Base-by-base conservation (phyloP, 2,888 invertebrate species). In the Sylvicola cinctus region DNA sequence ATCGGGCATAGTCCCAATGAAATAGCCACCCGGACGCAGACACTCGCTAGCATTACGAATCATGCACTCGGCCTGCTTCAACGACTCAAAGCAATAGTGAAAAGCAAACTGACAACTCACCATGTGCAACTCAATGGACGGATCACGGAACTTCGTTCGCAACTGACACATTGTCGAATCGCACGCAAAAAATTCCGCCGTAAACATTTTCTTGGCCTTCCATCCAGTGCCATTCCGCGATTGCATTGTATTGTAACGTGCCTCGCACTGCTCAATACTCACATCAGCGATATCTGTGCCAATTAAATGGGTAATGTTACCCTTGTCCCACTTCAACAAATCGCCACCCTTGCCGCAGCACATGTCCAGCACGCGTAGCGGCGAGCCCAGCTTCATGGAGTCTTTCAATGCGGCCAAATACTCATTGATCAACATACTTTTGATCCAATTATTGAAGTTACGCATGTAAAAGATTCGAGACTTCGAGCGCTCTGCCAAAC, bases 311-410 rank as follows among this genome's bases (percentile, higher is more conserved):
- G 71, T 67, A 33, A 91, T 80, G 39, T 69, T 61, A 2, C 70
- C 78, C 51, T 83, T 87, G 39, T 72, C 71, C 88, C 96, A 99
- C 58, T 99, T 99, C n/a, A 81, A 64, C 25, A 98, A 63, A 57
- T 99, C 98, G 2, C 98, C 98, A 14, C 98, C 98, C 65, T 99
- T 99, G 2, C 98, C 98, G 53, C 93, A 93, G 46, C 93, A 90
- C 65, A 98, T 74, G 54, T 98, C 98, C 34, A 95, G 60, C 1
- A 90, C 84, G 38, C 68, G 65, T 20, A 83, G 45, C 1, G 70
- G 65, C 35, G 67, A 64, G n/a, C 75, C 74, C 41, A 71, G 65
- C 40, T 68, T 68, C 46, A 70, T 74, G 3, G 49, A 58, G 42
- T 67, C 65, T 47, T 68, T 73, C 31, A 73, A 65, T 54, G 70